phyloP scores from a whole-genome alignment of 2,113 vertebrate species.

The Centrocercus urophasianus region DNA sequence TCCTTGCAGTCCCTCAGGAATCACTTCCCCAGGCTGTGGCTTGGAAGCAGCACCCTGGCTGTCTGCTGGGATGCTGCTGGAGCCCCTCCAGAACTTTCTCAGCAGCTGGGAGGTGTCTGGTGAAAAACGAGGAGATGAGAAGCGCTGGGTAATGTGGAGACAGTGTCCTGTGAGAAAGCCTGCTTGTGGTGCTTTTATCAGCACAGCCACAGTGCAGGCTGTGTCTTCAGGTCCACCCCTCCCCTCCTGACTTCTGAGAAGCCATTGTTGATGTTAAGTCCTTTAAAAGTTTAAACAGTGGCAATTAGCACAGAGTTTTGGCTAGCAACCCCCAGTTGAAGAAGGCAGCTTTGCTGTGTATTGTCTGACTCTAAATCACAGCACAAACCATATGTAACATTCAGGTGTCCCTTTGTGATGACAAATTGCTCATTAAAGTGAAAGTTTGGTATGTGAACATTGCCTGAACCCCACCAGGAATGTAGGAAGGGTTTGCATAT shows the following conservation, averaged over 20 bases:
- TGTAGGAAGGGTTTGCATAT: background rate
- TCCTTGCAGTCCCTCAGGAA: background rate
- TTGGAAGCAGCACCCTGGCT: background rate
- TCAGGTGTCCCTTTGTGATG: background rate
- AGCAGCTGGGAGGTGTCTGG: background rate
- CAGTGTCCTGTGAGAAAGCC: background rate
- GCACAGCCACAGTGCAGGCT: background rate
- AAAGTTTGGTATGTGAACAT: background rate
- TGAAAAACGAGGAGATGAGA: background rate
- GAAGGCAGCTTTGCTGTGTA: background rate
- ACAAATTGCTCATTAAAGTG: constrained; percentile 26
- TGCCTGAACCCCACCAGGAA: background rate
- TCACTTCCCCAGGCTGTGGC: background rate
- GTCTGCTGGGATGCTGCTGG: background rate
- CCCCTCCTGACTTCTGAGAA: background rate
- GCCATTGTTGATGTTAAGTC: background rate
- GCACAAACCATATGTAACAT: background rate
- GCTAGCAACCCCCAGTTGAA: background rate
- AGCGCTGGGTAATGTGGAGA: background rate
- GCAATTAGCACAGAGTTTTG: background rate
- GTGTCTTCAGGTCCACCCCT: background rate
- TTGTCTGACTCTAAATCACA: constrained; percentile 4
- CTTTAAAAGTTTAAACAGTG: background rate
- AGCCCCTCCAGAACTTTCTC: background rate
- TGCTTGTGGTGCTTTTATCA: background rate